Conservation (phyloP, 1,140 invertebrate species). For the Drosophila takahashii region DNA sequence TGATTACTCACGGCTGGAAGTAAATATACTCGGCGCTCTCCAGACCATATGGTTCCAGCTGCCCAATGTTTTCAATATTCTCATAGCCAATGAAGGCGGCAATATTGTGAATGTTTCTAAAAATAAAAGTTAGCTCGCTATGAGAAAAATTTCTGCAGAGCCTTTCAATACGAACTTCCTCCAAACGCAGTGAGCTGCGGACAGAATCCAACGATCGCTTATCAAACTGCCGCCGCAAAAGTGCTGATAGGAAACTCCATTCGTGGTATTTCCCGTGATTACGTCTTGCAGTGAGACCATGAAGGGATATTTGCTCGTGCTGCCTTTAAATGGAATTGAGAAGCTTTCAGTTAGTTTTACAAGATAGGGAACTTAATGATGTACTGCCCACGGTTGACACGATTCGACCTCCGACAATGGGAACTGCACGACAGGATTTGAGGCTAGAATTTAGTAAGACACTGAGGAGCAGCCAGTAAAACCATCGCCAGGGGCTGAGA, state of each 20-base stretch:
- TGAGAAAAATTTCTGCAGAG: background rate
- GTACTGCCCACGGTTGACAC: conserved; percentile 69
- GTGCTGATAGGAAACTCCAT: conserved; percentile 43
- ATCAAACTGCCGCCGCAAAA: conserved; percentile 79
- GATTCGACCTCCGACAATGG: conserved; percentile 65
- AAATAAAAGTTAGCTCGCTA: background rate
- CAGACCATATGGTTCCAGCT: conserved; percentile 56
- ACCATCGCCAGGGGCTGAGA: conserved; percentile 15
- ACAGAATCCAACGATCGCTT: conserved; percentile 69
- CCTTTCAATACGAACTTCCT: conserved; percentile 53
- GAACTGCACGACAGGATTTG: conserved; percentile 28
- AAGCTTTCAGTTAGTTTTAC: conserved; percentile 19
- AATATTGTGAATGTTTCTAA: conserved; percentile 56
- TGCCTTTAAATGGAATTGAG: conserved; percentile 35
- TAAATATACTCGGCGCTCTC: conserved; percentile 73
- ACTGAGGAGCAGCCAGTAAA: conserved; percentile 14
- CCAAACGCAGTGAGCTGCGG: conserved; percentile 76
- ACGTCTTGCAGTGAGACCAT: conserved; percentile 77
- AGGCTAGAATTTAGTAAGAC: conserved; percentile 3
- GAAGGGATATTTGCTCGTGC: conserved; percentile 57
- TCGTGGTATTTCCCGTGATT: conserved; percentile 5
- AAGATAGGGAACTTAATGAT: background rate
- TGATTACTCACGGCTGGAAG: conserved; percentile 73
- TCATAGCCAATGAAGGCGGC: conserved; percentile 73
- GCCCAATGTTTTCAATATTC: conserved; percentile 55